Base-by-base conservation (phyloP, 2,888 invertebrate species). In the Metopia argyrocephala region DNA sequence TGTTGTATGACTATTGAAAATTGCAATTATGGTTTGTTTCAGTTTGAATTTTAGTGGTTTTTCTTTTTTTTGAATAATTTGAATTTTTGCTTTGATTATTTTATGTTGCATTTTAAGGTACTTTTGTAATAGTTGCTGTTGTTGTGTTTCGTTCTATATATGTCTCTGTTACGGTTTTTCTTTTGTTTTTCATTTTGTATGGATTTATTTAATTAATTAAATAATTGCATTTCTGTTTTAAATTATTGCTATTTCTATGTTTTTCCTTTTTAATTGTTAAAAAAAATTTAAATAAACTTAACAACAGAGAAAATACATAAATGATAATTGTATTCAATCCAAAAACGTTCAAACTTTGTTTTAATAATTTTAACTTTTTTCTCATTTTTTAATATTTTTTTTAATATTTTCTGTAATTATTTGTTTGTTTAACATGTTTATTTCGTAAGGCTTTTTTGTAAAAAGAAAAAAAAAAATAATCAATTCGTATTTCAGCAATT, bases 321-420 rank as follows among this genome's bases (percentile, higher is more conserved):
- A 52, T 66, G 54, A 65, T 66, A 70, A 38, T 82, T 64, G 78
- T 80, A 57, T 71, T 82, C 89, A 89, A 86, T 90, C 90, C 81
- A 89, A 89, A 89, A 89, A 89, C 89, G 89, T 89, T 90, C 89
- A 88, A 89, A 89, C 83, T 83, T 84, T 84, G 78, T 82, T 68
- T 56, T 38, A 56, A 56, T 56, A 62, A 54, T 28, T 48, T 62
- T 75, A 3, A 18, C 18, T 59, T 84, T 31, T 73, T 38, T 6
- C 38, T 59, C 45, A 18, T 69, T 61, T 74, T 65, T 68, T 25
- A 66, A 54, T 73, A 64, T 76, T 69, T 66, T 59, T 23, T 50
- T 45, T 23, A n/a, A n/a, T n/a, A n/a, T n/a, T 50, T 18, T 57
- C 12, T 59, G 46, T 61, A 15, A 27, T 73, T 48, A 28, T 52